Evolutionary conservation across 2,797 vertebrate genomes (phyloP), one percentile per base, ranked within the genome.

Genomic region (Silurus aristotelis): DNA sequence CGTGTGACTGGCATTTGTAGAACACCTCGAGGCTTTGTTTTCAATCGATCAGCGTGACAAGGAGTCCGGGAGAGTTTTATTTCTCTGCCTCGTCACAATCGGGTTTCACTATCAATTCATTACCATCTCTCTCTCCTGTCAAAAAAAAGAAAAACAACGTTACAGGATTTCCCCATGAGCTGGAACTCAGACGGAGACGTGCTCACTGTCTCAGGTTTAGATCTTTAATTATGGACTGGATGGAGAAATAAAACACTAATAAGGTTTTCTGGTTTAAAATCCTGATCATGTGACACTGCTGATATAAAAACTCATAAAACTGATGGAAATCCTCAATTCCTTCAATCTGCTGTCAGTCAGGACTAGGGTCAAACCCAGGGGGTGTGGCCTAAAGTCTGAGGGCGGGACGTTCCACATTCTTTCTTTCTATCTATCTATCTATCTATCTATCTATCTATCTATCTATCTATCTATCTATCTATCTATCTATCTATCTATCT

Each of bases 11-110:
- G 17, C 56, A n/a, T 66, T 80, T 64, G 38, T 80, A 64, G 61
- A 66, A 80, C 61, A 80, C 78, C 78, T 80, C 78, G 27, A 66
- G 78, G 78, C 61, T 80, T 80, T 61, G n/a, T 80, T 64, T 80
- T 27, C 61, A 80, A 80, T 80, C 78, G 78, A 80, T 80, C 38
- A 66, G 78, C 0, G n/a, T 80, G 78, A 80, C 61, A 80, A 13
- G 17, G 76, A 60, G 20, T 80, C 78, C 4, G 13, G 31, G 61
- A 19, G 61, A 80, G 20, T 64, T 80, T 80, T 80, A 66, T 66
- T 66, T 66, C 43, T 15, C 77, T 46, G 58, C 77, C 27, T 80
- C n/a, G 48, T 9, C 46, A 4, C 3, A 25, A 64, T 64, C 58
- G 1, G 60, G 14, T 80, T 52, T 80, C 20, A 0, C 6, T 14